phyloP scores from a whole-genome alignment of 2,113 vertebrate species.

The Motacilla tschutschensis region DNA sequence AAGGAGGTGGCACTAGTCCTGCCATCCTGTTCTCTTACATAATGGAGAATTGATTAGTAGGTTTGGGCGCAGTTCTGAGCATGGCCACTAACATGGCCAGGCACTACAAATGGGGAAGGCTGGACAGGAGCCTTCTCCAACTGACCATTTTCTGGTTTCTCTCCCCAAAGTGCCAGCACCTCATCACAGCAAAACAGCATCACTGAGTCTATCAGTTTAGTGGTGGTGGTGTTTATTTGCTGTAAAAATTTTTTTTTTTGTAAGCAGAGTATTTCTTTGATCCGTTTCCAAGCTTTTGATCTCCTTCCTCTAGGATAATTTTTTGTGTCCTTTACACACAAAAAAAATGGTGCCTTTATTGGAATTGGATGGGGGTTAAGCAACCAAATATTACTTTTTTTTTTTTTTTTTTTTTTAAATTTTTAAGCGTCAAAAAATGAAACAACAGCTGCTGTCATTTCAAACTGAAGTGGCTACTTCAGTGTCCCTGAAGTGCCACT shows the following conservation, averaged over 20 bases:
- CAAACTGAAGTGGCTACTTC: neutral
- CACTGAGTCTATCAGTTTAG: neutral
- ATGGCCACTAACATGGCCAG: rapidly evolving
- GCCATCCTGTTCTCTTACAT: neutral
- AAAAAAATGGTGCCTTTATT: neutral
- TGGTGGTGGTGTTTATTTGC: neutral
- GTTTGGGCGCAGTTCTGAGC: neutral
- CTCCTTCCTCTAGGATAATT: neutral
- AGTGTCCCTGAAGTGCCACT: neutral
- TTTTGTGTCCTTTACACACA: neutral
- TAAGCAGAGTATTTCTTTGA: neutral
- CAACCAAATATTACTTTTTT: neutral
- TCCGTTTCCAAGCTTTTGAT: neutral
- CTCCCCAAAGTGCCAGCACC: neutral
- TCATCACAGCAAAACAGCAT: neutral
- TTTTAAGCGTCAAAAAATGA: neutral
- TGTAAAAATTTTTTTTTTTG: neutral
- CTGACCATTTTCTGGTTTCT: neutral
- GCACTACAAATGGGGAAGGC: neutral
- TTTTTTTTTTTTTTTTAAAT: neutral
- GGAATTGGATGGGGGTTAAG: neutral
- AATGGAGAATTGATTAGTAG: neutral
- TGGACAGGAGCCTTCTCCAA: neutral
- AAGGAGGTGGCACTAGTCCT: neutral
- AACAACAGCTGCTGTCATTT: neutral